Percentiles rank a stretch among this genome's conserved stretches.
Evolutionary conservation across 2,113 vertebrate species (phyloP).

Genomic region (Triplophysa siluroides): DNA sequence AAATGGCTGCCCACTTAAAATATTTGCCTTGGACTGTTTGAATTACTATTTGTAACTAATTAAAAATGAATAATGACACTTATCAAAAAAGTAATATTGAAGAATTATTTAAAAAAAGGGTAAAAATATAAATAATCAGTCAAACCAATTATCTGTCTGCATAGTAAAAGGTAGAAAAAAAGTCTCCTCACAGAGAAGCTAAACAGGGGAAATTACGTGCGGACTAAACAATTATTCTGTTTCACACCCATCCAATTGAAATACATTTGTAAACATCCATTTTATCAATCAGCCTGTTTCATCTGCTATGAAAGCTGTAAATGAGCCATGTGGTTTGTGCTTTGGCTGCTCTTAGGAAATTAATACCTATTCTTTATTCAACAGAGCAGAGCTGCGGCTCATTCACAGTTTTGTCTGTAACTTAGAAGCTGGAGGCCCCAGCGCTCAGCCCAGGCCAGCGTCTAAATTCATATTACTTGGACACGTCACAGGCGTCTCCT

Average conservation of each 20-base stretch:
- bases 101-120: not conserved
- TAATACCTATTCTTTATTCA: constrained; percentile 38
- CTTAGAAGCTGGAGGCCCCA: constrained; percentile 19
- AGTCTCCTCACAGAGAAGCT: not conserved
- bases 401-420: constrained; percentile 33
- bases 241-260: constrained; percentile 1
- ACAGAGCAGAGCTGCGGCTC: constrained; percentile 12
- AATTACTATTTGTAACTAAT: not conserved
- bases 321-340: constrained; percentile 17
- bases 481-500: constrained; percentile 5
- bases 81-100: not conserved
- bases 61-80: not conserved
- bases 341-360: constrained; percentile 32
- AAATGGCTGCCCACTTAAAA: not conserved
- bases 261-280: not conserved
- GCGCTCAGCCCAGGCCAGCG: not conserved
- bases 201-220: not conserved
- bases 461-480: constrained; percentile 36
- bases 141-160: not conserved
- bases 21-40: too few relatives aligned
- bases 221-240: constrained; percentile 19
- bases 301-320: constrained; percentile 18
- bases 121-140: not conserved
- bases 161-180: not conserved
- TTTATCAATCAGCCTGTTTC: not conserved